A percentile compares a stretch with the other conserved stretches of the same genome.
These are phyloP conservation scores for Cirrhinus molitorella DNA, from an alignment of 2,797 vertebrate species.

Conservation along the genomic window DNA sequence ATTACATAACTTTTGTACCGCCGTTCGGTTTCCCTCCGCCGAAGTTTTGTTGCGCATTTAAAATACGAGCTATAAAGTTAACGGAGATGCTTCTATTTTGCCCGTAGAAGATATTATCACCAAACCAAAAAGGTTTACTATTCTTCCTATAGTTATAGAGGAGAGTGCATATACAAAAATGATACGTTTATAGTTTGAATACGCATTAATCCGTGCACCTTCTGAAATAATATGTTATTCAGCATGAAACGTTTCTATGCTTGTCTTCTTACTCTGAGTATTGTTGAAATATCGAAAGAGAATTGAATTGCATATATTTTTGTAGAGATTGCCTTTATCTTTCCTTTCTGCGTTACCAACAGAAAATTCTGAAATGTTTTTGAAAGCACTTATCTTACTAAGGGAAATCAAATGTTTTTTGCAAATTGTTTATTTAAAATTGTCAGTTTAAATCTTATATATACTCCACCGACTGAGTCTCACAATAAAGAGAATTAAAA, in stretches of 20 bases:
- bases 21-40: constrained; percentile 73
- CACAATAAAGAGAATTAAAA: too few species aligned
- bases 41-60: constrained; percentile 57
- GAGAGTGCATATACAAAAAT: constrained; percentile 76
- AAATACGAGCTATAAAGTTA: constrained; percentile 64
- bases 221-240: constrained; percentile 88
- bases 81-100: constrained; percentile 86
- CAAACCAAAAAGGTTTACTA: constrained; percentile 94
- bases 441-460: too few species aligned
- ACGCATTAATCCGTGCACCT: constrained; percentile 76
- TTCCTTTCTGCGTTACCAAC: constrained; percentile 35
- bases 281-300: constrained; percentile 57
- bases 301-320: constrained; percentile 53
- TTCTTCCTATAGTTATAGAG: constrained; percentile 86
- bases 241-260: constrained; percentile 94
- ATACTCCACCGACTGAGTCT: not conserved
- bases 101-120: constrained; percentile 87
- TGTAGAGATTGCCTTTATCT: constrained; percentile 55
- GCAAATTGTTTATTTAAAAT: not conserved
- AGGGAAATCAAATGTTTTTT: not conserved
- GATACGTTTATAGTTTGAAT: constrained; percentile 81
- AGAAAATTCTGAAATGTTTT: not conserved
- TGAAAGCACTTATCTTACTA: constrained; percentile 13
- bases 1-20: constrained; percentile 77
- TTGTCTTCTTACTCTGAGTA: constrained; percentile 78